phyloP scores from a whole-genome alignment of 2,888 invertebrate genomes.

The Palloptera scutellata region DNA sequence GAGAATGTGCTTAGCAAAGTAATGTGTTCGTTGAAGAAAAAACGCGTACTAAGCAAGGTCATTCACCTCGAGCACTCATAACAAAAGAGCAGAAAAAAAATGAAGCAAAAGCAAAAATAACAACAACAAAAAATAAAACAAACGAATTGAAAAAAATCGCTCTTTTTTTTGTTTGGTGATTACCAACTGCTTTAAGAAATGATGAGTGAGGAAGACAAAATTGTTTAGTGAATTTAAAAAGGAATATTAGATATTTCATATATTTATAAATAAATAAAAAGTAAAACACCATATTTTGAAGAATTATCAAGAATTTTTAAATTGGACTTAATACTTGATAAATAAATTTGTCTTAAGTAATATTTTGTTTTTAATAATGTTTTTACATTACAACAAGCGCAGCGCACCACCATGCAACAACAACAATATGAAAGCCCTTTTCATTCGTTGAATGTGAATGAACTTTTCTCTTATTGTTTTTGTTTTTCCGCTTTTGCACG shows the following conservation, averaged over 20 bases:
- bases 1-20: neutral
- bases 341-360: too few relatives aligned
- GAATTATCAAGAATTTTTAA: neutral
- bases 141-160: neutral
- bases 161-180: too few relatives aligned
- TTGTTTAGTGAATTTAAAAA: too few relatives aligned
- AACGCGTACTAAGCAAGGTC: conserved; percentile 45
- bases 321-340: too few relatives aligned
- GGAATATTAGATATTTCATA: neutral
- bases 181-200: too few relatives aligned
- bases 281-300: neutral
- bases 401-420: conserved; percentile 1
- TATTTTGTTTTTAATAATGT: too few relatives aligned
- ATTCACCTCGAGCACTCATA: conserved; percentile 37
- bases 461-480: conserved; percentile 54
- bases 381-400: too few relatives aligned
- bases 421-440: conserved; percentile 12
- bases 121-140: conserved; percentile 12
- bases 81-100: conserved; percentile 19
- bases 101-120: conserved; percentile 16
- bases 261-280: conserved; percentile 22
- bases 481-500: conserved; percentile 42
- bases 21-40: too few relatives aligned
- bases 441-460: conserved; percentile 41
- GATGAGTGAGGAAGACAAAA: too few relatives aligned